These are phyloP conservation scores for Adelges cooleyi DNA, from an alignment of 1,140 invertebrate species.

Conservation along the genomic window DNA sequence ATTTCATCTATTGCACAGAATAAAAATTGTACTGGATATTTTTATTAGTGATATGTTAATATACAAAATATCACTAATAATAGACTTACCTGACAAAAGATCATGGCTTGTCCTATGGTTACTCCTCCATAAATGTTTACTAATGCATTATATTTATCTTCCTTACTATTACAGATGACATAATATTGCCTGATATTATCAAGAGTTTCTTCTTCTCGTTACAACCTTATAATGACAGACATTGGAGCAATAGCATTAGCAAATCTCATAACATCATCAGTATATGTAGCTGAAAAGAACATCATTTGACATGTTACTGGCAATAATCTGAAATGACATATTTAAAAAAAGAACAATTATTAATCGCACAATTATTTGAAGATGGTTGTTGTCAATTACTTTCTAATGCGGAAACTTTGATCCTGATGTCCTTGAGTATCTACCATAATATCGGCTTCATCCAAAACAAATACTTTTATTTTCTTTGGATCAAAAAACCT, in stretches of 20 bases:
- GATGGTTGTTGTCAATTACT: no score
- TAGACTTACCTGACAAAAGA: constrained; percentile 91
- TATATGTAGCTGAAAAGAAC: constrained; percentile 97
- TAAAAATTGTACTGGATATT: no score
- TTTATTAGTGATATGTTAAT: no score
- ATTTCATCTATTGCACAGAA: no score
- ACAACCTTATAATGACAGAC: constrained; percentile 75
- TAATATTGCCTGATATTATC: constrained; percentile 98
- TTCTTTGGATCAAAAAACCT: constrained; percentile 76
- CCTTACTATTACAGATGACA: constrained; percentile 70
- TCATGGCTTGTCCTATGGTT: constrained; percentile 93
- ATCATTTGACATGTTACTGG: constrained; percentile 76
- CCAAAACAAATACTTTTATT: constrained; percentile 87
- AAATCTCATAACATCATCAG: constrained; percentile 88
- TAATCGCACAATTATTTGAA: no score
- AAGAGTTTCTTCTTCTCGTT: constrained; percentile 87
- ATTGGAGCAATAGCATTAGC: constrained; percentile 87
- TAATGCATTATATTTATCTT: constrained; percentile 77
- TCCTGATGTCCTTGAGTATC: constrained; percentile 94
- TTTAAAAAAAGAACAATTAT: no score
- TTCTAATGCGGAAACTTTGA: constrained; percentile 88
- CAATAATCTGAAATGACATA: background rate
- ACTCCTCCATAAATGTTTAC: constrained; percentile 93
- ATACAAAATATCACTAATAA: no score
- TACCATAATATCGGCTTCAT: constrained; percentile 99